Base-by-base conservation (phyloP, 2,797 vertebrate species). In the Scleropages formosus region DNA sequence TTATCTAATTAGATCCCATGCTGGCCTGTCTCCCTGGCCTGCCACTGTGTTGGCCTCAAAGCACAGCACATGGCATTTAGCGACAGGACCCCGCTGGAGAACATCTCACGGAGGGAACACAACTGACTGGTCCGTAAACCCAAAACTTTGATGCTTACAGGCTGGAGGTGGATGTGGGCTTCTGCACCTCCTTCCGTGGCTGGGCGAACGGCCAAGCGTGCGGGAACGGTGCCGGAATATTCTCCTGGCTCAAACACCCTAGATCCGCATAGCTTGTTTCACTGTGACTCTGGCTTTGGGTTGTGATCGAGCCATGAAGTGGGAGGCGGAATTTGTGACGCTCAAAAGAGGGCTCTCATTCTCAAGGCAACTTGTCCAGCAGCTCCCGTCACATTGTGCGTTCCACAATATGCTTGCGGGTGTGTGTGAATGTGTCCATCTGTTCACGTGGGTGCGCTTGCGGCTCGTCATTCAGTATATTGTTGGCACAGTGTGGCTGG, bases 1-100 rank as follows among this genome's bases (percentile, higher is more conserved):
- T 89, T 87, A 88, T 87, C 87, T 92, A 93, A 93, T 92, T 93
- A 90, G 89, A 82, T 91, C 91, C 91, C 87, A 79, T 83, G 91
- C 87, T 87, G 89, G 83, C 79, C 81, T 82, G 84, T 87, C 86
- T 79, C 82, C 86, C 87, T 56, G 24, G 7, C 89, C 85, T 89
- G 91, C 91, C 88, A 90, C 91, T 89, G 89, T 82, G 81, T 81
- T 31, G 74, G 82, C 81, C 83, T 81, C 80, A 84, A 59, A 10
- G 26, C 62, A 31, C 10, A 26, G 11, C 22, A 16, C 11, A 4
- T 10, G 4, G 16, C n/a, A 24, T 46, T 18, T 13, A 6, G 68
- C 53, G 49, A 70, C 68, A 31, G 68, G 49, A 46, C 49, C 7
- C n/a, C 24, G 4, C 22, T 9, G 49, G 13, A 53, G 49, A 56